phyloP scores from a whole-genome alignment of 2,888 invertebrate genomes.

The Leptopilina drosophilae region DNA sequence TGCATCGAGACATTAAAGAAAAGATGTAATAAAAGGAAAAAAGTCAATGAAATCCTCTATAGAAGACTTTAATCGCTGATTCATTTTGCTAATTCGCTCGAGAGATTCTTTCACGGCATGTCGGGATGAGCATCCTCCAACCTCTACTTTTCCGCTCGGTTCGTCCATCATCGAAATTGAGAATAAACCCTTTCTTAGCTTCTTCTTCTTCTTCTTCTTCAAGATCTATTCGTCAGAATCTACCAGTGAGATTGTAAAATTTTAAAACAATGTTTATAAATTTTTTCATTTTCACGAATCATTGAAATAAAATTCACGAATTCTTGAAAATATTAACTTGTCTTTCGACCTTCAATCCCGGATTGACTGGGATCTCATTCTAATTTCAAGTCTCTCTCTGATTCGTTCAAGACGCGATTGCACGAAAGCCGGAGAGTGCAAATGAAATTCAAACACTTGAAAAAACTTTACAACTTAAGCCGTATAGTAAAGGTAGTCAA shows the following conservation, averaged over 20 bases:
- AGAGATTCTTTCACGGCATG: conserved; percentile 18
- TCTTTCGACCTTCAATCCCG: background rate
- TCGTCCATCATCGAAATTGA: conserved; percentile 73
- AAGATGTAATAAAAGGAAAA: background rate
- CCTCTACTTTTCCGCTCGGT: conserved; percentile 48
- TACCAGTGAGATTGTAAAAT: no score
- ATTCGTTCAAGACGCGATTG: conserved; percentile 13
- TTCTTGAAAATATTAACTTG: no score
- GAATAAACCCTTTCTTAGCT: conserved; percentile 64
- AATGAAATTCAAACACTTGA: conserved; percentile 19
- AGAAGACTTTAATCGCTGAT: conserved; percentile 19
- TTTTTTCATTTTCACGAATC: no score
- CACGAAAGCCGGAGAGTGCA: conserved; percentile 3
- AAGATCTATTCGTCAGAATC: no score
- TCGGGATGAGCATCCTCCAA: conserved; percentile 41
- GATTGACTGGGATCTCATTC: conserved; percentile 19
- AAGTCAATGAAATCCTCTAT: conserved; percentile 9
- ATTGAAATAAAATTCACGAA: no score
- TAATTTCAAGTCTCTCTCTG: conserved; percentile 26
- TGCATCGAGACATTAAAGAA: no score
- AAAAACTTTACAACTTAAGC: conserved; percentile 29
- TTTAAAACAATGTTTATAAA: no score
- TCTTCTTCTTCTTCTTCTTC: no score
- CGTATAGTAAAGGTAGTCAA: background rate
- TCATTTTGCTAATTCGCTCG: conserved; percentile 30